These are phyloP conservation scores for Varanus salvator DNA, from an alignment of 2,113 vertebrate species.

Conservation along the genomic window DNA sequence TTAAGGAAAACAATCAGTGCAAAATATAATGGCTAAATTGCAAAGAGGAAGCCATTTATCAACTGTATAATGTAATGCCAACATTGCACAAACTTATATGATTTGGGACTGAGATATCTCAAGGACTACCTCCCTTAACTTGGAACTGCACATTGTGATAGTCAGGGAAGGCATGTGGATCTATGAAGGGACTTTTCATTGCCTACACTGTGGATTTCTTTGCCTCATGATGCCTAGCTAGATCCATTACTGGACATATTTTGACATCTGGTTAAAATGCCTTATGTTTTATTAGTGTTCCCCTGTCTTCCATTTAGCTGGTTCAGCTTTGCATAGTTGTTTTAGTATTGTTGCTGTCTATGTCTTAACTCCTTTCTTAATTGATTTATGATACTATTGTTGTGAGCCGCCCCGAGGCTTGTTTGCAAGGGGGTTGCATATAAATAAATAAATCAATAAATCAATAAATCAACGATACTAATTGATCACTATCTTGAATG, in stretches of 20 bases:
- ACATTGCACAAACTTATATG: neutral
- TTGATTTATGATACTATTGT: neutral
- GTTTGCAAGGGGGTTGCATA: no score
- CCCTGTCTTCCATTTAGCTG: neutral
- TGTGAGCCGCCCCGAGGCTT: no score
- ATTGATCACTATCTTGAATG: neutral
- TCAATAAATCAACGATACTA: no score
- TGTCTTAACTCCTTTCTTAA: neutral
- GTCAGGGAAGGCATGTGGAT: neutral
- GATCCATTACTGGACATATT: neutral
- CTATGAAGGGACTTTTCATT: neutral
- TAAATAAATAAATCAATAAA: no score
- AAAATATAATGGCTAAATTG: neutral
- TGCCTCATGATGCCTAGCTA: neutral
- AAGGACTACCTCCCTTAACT: neutral
- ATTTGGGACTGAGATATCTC: neutral
- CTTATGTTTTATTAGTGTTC: neutral
- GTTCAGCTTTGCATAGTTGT: neutral
- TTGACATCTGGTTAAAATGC: neutral
- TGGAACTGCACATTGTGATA: neutral
- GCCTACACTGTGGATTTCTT: neutral
- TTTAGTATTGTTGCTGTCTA: neutral
- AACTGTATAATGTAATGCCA: neutral
- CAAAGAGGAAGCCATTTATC: neutral
- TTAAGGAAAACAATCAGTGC: neutral